Conservation (phyloP, 1,140 invertebrate genomes). For the Drosophila ananassae region DNA sequence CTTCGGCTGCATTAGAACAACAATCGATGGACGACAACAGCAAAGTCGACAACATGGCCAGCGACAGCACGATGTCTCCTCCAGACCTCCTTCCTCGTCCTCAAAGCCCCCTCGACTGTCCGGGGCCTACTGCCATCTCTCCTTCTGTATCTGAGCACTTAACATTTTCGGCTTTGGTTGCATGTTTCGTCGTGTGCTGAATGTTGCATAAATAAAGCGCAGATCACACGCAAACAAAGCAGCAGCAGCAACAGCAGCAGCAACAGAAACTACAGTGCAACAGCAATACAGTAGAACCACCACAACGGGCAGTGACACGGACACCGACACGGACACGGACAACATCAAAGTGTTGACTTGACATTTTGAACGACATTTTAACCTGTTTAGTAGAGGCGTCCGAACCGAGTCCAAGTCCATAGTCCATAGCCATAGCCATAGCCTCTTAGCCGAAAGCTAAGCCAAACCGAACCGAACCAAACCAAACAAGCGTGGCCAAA, state of each 20-base stretch:
- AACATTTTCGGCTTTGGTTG: slow-evolving; percentile 78
- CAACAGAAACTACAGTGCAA: slow-evolving; percentile 6
- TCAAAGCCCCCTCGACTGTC: background rate
- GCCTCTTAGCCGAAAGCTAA: slow-evolving; percentile 2
- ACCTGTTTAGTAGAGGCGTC: slow-evolving; percentile 77
- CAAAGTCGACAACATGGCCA: slow-evolving; percentile 53
- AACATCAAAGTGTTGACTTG: slow-evolving; percentile 83
- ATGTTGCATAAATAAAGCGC: slow-evolving; percentile 81
- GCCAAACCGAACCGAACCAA: slow-evolving; percentile 36
- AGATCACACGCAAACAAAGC: slow-evolving; percentile 80
- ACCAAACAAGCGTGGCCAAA: slow-evolving; percentile 77
- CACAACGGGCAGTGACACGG: slow-evolving; percentile 43
- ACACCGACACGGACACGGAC: slow-evolving; percentile 59
- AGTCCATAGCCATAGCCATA: slow-evolving; percentile 10
- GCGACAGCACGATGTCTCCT: slow-evolving; percentile 61
- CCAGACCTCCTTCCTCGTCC: background rate
- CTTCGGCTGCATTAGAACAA: slow-evolving; percentile 64
- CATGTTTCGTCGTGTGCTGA: slow-evolving; percentile 80
- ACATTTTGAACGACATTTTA: slow-evolving; percentile 83
- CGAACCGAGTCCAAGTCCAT: slow-evolving; percentile 25
- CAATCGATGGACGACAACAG: slow-evolving; percentile 53
- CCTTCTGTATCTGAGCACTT: slow-evolving; percentile 61
- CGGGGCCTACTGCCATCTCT: slow-evolving; percentile 5
- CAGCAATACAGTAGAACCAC: slow-evolving; percentile 40
- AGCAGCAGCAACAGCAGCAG: slow-evolving; percentile 21